A percentile compares a stretch with the other conserved stretches of the same genome.
Conservation (phyloP, 2,888 invertebrate species). For the Ophion ellenae region DNA sequence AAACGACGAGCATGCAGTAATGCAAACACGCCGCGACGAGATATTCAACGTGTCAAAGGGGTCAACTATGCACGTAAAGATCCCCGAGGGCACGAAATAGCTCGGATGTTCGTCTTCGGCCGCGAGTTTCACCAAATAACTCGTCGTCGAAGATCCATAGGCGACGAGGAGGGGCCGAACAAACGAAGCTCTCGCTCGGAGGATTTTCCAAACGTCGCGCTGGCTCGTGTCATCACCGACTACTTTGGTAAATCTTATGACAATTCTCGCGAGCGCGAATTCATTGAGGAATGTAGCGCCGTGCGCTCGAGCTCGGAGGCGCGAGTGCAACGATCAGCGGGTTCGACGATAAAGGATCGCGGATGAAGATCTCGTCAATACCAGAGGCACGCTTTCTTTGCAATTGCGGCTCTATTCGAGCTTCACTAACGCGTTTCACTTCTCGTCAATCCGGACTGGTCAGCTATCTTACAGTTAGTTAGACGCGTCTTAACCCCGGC, state of each 20-base stretch:
- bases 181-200: background rate
- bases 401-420: background rate
- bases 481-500: constrained; percentile 74
- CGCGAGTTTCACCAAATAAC: constrained; percentile 34
- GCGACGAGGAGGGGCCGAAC: background rate
- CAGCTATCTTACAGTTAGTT: constrained; percentile 78
- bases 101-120: background rate
- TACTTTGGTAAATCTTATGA: background rate
- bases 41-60: constrained; percentile 55
- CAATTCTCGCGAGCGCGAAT: background rate
- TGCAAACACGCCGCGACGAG: constrained; percentile 18
- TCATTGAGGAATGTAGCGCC: constrained; percentile 26
- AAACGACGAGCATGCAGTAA: constrained; percentile 1
- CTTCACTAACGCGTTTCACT: constrained; percentile 32
- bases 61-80: constrained; percentile 36
- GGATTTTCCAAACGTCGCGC: background rate
- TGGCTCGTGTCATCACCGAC: background rate
- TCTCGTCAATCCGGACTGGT: constrained; percentile 72
- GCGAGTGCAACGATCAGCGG: constrained; percentile 47
- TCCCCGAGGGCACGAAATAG: constrained; percentile 42
- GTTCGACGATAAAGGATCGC: constrained; percentile 40
- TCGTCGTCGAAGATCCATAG: background rate
- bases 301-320: constrained; percentile 18
- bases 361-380: constrained; percentile 44
- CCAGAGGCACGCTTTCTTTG: constrained; percentile 32